These are phyloP conservation scores for Valencia hispanica DNA, from an alignment of 2,797 vertebrate species.

Conservation along the genomic window DNA sequence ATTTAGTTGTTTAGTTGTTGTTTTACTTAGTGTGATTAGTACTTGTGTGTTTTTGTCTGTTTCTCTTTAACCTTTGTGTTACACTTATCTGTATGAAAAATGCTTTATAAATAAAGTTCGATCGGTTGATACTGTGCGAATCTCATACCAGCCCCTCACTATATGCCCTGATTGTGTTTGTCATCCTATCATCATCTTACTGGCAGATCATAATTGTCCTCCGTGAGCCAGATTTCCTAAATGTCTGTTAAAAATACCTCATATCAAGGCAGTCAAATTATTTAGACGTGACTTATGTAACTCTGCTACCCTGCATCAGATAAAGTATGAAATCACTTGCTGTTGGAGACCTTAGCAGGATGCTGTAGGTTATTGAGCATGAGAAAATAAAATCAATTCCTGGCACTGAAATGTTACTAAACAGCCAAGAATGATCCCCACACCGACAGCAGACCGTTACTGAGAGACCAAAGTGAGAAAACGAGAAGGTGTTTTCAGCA, in stretches of 20 bases:
- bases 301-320: constrained; percentile 26
- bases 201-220: neutral
- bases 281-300: constrained; percentile 26
- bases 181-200: neutral
- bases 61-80: neutral
- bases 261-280: constrained; percentile 17
- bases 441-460: constrained; percentile 7
- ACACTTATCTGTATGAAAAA: neutral
- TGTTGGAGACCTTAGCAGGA: constrained; percentile 41
- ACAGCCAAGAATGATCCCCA: constrained; percentile 50
- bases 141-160: neutral
- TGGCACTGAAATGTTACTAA: constrained; percentile 55
- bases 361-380: constrained; percentile 39
- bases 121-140: neutral
- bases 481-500: constrained; percentile 21
- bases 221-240: neutral
- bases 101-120: neutral
- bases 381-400: constrained; percentile 57
- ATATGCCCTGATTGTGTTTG: neutral
- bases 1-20: neutral
- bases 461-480: constrained; percentile 21
- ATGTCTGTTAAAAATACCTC: neutral
- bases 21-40: neutral
- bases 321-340: constrained; percentile 40
- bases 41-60: neutral